These are phyloP conservation scores for Melanophora roralis DNA, from an alignment of 2,888 invertebrate genomes.

Conservation along the genomic window DNA sequence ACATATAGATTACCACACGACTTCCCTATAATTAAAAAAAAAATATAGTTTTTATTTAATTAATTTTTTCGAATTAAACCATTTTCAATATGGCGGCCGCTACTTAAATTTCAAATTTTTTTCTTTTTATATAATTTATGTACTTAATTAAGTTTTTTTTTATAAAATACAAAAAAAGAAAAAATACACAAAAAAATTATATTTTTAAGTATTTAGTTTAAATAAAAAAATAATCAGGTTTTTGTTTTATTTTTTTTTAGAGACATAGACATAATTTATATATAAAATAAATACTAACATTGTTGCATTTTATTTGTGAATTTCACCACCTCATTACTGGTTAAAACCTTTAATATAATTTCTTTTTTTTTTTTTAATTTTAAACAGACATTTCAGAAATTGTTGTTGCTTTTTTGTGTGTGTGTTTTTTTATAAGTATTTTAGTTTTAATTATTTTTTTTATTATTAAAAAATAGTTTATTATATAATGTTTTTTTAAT, in stretches of 20 bases:
- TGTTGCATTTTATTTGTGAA: conserved; percentile 46
- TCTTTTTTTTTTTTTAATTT: neutral
- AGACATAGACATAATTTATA: conserved; percentile 6
- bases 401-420: conserved; percentile 10
- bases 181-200: neutral
- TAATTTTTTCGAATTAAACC: neutral
- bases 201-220: conserved; percentile 34
- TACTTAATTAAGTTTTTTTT: conserved; percentile 51
- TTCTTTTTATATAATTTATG: conserved; percentile 50
- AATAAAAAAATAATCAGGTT: conserved; percentile 46
- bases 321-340: conserved; percentile 47
- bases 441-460: neutral
- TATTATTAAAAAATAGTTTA: neutral
- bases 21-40: too few relatives aligned
- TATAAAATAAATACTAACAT: neutral
- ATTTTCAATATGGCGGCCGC: conserved; percentile 26
- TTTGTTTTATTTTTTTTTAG: conserved; percentile 25
- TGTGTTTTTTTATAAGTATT: conserved; percentile 16
- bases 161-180: neutral
- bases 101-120: conserved; percentile 39
- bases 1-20: too few relatives aligned
- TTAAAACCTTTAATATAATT: neutral
- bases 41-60: neutral
- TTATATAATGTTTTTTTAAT: neutral
- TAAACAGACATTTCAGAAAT: neutral